Percentiles rank a stretch among this genome's conserved stretches.
phyloP scores from a whole-genome alignment of 1,140 invertebrate genomes.

The Trichomalopsis sarcophagae region DNA sequence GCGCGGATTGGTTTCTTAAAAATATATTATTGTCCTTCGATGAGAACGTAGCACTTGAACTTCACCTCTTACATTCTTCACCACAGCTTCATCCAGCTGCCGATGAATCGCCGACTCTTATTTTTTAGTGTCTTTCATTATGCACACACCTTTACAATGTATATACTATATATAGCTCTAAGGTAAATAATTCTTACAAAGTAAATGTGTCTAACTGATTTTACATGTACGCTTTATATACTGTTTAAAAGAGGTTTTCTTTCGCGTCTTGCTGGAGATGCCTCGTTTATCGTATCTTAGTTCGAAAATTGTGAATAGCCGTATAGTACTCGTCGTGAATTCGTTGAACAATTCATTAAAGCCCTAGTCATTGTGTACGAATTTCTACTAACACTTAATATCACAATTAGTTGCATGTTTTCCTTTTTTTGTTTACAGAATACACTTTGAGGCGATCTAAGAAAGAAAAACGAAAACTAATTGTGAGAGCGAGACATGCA shows the following conservation, averaged over 20 bases:
- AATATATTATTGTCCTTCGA: slow-evolving; percentile 76
- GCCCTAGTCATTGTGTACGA: not conserved
- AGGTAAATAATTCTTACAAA: slow-evolving; percentile 29
- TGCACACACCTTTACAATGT: slow-evolving; percentile 25
- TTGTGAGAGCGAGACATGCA: not conserved
- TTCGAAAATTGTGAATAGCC: not conserved
- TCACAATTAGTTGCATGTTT: slow-evolving; percentile 18
- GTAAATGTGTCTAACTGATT: slow-evolving; percentile 21
- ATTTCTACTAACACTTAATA: slow-evolving; percentile 6
- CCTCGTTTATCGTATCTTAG: not conserved
- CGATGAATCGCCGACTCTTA: not conserved
- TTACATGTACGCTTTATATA: slow-evolving; percentile 12
- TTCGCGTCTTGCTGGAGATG: slow-evolving; percentile 17
- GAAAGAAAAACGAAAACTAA: not conserved
- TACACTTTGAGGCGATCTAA: not conserved
- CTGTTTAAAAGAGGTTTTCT: not conserved
- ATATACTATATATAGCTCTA: not conserved
- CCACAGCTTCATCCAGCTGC: slow-evolving; percentile 21
- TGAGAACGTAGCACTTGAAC: slow-evolving; percentile 73
- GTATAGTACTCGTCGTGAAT: not conserved
- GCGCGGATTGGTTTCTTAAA: slow-evolving; percentile 65
- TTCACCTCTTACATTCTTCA: slow-evolving; percentile 52
- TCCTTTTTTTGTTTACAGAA: not conserved
- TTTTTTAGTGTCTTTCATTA: slow-evolving; percentile 21
- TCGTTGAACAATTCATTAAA: not conserved